Evolutionary conservation across 1,140 invertebrate species (phyloP).

Genomic region (Cyclargus thomasi): DNA sequence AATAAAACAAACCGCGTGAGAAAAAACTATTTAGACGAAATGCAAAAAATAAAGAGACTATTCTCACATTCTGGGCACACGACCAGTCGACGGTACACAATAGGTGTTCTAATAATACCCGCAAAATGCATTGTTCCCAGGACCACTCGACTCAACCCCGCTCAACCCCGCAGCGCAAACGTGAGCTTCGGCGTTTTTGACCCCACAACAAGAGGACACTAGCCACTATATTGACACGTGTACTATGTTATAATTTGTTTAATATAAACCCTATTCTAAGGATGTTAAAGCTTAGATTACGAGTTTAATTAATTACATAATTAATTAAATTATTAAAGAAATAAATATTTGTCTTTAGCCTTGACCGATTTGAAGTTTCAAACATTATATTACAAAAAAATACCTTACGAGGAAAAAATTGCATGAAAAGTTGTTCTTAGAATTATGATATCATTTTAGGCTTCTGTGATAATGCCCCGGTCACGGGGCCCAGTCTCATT

Average conservation of each 20-base stretch:
- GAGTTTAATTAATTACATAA: neutral
- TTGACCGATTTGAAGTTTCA: neutral
- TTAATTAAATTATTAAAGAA: neutral
- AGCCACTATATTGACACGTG: conserved; percentile 7
- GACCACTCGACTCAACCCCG: conserved; percentile 1
- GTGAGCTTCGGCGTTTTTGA: conserved; percentile 9
- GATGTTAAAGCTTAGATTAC: neutral
- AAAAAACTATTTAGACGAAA: neutral
- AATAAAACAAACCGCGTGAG: neutral
- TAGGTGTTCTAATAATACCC: conserved; percentile 9
- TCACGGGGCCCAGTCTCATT: too few species aligned
- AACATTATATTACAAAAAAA: neutral
- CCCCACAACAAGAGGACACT: conserved; percentile 8
- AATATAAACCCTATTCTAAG: neutral
- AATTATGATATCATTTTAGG: neutral
- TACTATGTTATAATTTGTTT: neutral
- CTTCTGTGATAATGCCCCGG: neutral
- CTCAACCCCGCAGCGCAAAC: conserved; percentile 1
- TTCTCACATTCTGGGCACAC: neutral
- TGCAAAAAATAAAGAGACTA: neutral
- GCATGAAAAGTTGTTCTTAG: neutral
- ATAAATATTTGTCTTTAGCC: neutral
- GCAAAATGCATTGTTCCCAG: conserved; percentile 10
- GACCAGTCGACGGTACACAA: neutral
- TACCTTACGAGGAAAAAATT: neutral